Evolutionary conservation across 2,888 invertebrate genomes (phyloP).

Genomic region (Cantharis lateralis): DNA sequence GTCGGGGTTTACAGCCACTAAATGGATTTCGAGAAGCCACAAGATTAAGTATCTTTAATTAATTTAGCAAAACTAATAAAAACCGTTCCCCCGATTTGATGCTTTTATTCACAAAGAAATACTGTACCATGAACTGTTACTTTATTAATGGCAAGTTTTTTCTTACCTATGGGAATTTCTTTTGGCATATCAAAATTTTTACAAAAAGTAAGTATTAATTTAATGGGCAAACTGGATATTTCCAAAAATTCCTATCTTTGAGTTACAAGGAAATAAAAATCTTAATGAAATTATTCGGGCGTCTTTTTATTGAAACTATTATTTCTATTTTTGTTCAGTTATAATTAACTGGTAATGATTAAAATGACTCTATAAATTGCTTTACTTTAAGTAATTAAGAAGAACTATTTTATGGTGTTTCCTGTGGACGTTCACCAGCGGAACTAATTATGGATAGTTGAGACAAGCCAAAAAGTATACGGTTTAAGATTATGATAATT

Average conservation of each 20-base stretch:
- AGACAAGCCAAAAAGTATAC: neutral
- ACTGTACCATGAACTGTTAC: neutral
- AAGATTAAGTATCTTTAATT: neutral
- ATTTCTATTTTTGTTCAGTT: neutral
- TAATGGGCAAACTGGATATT: neutral
- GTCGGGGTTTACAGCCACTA: neutral
- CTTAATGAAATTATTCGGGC: neutral
- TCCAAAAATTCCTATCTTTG: neutral
- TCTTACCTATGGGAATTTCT: neutral
- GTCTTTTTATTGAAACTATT: neutral
- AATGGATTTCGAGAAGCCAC: neutral
- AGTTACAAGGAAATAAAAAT: neutral
- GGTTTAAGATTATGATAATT: neutral
- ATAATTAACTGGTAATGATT: neutral
- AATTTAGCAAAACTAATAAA: neutral
- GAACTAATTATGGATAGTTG: slow-evolving; percentile 12
- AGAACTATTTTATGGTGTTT: slow-evolving; percentile 5
- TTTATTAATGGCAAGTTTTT: neutral
- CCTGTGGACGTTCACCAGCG: slow-evolving; percentile 5
- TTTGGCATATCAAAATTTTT: neutral
- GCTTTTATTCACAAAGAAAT: neutral
- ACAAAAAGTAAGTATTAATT: neutral
- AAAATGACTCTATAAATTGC: slow-evolving; percentile 4
- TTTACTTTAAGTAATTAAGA: slow-evolving; percentile 5
- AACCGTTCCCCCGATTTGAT: neutral